Evolutionary conservation across 2,113 vertebrate species (phyloP), one percentile per base, ranked within the genome.

Genomic region (Boulengeromyrus knoepffleri): DNA sequence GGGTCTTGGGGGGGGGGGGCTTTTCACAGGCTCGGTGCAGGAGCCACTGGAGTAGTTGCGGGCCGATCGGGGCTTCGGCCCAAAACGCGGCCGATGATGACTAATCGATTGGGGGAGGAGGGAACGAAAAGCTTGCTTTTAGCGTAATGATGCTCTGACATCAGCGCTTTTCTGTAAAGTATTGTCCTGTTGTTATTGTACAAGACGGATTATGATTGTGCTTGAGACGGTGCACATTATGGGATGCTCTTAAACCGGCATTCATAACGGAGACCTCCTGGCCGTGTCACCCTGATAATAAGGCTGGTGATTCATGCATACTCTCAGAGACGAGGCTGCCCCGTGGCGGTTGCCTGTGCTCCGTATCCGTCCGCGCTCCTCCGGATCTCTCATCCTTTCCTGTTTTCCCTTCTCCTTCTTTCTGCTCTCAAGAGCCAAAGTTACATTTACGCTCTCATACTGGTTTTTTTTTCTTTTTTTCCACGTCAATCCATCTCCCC

Each of bases 381-480:
- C 92, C 93, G 91, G 91, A 91, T 93, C 90, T 83, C 85, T 45
- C 56, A 90, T 88, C 91, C 53, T 42, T 77, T 58, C 46, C 87
- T 94, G 27, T 95, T 94, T 94, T 94, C 93, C 90, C 93, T 93
- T 62, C 88, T 49, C 66, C 19, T 94, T 96, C 95, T 89, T 92
- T 90, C 91, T 93, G 91, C 94, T 92, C 93, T 90, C 92, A 91
- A 94, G 95, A 94, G 94, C 94, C 95, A 91, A 95, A 96, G 95
- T 97, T 96, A 96, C 96, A 97, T 97, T 97, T 97, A 97, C 97
- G 97, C 97, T 96, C 96, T 96, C 95, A 93, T 95, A 96, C 96
- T 96, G 96, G 97, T 97, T 80, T 17, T 80, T 77, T 96, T 97
- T 27, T 31, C 10, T 5, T 93, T 97, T 95, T 95, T 96, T 95